Conservation (phyloP, 2,888 invertebrate genomes). For the Eustalomyia histrio region DNA sequence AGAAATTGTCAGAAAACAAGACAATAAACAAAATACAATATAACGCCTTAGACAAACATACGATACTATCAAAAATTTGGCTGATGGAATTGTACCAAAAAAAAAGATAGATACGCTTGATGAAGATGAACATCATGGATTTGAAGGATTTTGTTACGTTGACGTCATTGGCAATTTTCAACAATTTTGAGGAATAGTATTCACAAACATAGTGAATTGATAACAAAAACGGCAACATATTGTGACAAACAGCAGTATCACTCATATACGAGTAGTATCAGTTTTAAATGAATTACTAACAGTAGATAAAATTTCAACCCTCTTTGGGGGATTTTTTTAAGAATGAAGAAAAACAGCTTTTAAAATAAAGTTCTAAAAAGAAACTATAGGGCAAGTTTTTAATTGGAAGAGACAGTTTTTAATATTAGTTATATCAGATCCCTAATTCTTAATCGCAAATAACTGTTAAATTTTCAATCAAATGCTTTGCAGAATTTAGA, state of each 20-base stretch:
- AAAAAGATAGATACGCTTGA: conserved; percentile 4
- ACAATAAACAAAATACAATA: conserved; percentile 43
- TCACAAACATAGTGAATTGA: conserved; percentile 6
- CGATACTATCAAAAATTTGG: not conserved
- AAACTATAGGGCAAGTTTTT: not conserved
- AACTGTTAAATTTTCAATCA: no score
- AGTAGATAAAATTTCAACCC: conserved; percentile 53
- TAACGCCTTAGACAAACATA: conserved; percentile 39
- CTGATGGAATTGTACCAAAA: not conserved
- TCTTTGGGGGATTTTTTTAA: conserved; percentile 35
- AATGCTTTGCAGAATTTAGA: no score
- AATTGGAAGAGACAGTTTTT: no score
- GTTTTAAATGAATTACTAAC: conserved; percentile 31
- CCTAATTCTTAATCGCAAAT: no score
- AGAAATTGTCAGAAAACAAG: conserved; percentile 47
- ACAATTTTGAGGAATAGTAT: conserved; percentile 22
- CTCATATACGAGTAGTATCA: no score
- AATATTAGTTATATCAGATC: no score
- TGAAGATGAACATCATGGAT: conserved; percentile 32
- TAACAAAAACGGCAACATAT: conserved; percentile 41
- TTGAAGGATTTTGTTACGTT: not conserved
- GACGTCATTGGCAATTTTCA: conserved; percentile 21
- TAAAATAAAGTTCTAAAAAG: conserved; percentile 22
- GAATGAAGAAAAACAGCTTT: conserved; percentile 13
- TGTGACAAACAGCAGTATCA: conserved; percentile 40